phyloP scores from a whole-genome alignment of 2,888 invertebrate species.

The Ommatoiulus sabulosus region DNA sequence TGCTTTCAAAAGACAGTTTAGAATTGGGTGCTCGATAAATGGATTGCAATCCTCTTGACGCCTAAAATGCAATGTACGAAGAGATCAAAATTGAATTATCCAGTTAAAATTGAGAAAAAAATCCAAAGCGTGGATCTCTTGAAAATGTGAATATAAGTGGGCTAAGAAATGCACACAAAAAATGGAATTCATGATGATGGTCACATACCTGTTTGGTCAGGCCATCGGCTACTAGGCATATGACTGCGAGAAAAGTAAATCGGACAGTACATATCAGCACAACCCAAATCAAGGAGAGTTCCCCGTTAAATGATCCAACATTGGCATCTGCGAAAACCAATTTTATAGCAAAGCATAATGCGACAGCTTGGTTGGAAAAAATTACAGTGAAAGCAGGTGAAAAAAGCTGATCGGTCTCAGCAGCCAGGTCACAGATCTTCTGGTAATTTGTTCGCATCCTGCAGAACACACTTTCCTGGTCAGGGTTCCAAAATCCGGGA shows the following conservation, averaged over 20 bases:
- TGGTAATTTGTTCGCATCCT: neutral
- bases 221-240: neutral
- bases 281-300: neutral
- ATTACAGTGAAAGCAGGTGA: neutral
- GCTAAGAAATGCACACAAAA: no score
- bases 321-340: neutral
- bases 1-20: neutral
- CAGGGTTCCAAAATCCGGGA: neutral
- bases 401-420: neutral
- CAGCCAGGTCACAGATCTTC: neutral
- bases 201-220: slow-evolving; percentile 3
- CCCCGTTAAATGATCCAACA: neutral
- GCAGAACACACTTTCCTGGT: neutral
- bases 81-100: no score
- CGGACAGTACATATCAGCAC: neutral
- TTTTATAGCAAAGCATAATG: neutral
- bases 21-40: neutral
- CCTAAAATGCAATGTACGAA: neutral
- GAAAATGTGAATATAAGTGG: no score
- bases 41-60: neutral
- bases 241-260: neutral
- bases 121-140: no score
- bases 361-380: neutral
- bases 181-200: neutral
- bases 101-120: no score